phyloP scores from a whole-genome alignment of 2,797 vertebrate genomes.

The Coregonus sp. region DNA sequence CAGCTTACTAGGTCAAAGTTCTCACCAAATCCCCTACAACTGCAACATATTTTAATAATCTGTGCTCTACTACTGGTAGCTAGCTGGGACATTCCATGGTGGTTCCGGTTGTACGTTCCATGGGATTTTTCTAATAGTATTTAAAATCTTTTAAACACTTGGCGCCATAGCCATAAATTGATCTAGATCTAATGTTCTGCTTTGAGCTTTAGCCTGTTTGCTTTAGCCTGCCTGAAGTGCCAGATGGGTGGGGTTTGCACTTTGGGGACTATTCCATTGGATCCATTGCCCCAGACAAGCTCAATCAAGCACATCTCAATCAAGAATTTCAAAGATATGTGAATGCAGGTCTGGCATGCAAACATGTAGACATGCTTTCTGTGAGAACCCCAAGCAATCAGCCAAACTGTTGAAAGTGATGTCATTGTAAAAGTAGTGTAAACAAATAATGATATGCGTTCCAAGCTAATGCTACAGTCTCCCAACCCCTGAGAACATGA shows the following conservation, averaged over 20 bases:
- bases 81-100: background rate
- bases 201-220: too few species aligned
- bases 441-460: slow-evolving; percentile 70
- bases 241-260: background rate
- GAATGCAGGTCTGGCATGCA: background rate
- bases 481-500: slow-evolving; percentile 59
- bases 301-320: background rate
- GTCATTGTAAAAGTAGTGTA: slow-evolving; percentile 62
- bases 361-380: slow-evolving; percentile 44
- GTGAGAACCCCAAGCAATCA: slow-evolving; percentile 58
- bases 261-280: background rate
- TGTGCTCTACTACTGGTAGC: background rate
- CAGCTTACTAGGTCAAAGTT: slow-evolving; percentile 66
- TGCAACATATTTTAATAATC: background rate
- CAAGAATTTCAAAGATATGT: background rate
- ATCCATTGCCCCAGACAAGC: background rate
- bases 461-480: slow-evolving; percentile 64
- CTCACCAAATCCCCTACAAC: slow-evolving; percentile 63
- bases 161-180: too few species aligned
- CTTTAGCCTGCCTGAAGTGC: background rate
- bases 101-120: too few species aligned
- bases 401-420: slow-evolving; percentile 67
- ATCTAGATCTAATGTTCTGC: too few species aligned
- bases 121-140: too few species aligned
- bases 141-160: too few species aligned